Percentiles rank a stretch among this genome's conserved stretches.
Evolutionary conservation across 2,797 vertebrate species (phyloP).

Genomic region (Setipinna tenuifilis): DNA sequence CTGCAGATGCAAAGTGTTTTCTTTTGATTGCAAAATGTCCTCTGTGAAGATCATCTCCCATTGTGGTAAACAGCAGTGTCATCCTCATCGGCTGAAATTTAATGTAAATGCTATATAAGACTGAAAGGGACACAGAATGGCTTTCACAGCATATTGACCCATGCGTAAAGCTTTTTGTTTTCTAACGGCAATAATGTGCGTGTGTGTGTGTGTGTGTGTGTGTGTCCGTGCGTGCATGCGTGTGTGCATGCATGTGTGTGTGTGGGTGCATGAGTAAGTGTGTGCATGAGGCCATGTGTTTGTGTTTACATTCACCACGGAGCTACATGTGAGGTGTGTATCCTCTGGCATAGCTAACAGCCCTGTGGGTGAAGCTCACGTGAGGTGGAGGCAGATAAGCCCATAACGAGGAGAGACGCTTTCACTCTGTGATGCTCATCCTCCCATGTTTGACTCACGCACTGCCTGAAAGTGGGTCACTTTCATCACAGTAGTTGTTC

Average conservation of each 20-base stretch:
- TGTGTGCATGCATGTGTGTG: background rate
- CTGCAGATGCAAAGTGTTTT: background rate
- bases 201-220: background rate
- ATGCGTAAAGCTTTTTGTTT: background rate
- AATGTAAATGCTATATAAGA: background rate
- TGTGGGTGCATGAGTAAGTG: background rate
- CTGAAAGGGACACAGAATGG: background rate
- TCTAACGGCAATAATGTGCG: background rate
- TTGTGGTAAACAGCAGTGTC: background rate
- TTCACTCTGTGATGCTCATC: constrained; percentile 28
- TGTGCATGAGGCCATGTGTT: background rate
- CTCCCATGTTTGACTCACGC: constrained; percentile 29
- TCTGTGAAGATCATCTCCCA: background rate
- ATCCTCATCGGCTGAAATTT: background rate
- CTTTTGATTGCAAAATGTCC: background rate
- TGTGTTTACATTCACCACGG: background rate
- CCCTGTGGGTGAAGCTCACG: constrained; percentile 10
- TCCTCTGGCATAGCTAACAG: background rate
- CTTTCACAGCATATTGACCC: background rate
- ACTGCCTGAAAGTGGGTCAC: constrained; percentile 42
- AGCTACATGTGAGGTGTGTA: background rate
- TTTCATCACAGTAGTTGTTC: constrained; percentile 32
- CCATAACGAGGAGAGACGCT: constrained; percentile 34
- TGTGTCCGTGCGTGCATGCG: background rate
- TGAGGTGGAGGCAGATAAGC: background rate